phyloP scores from a whole-genome alignment of 2,888 invertebrate species.

The Dicranocentrus wangi region DNA sequence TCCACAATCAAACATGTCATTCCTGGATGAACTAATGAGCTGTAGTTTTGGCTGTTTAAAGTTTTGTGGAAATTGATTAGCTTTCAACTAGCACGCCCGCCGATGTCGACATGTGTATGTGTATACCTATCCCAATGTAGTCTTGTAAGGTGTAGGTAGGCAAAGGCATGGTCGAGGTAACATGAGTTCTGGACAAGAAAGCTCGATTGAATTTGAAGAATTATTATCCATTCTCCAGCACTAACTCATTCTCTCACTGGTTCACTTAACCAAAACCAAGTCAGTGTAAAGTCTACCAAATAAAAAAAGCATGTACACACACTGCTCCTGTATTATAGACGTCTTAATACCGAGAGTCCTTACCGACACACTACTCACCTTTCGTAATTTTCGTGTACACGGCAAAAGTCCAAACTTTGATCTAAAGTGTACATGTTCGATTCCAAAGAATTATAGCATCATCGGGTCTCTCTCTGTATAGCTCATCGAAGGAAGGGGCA shows the following conservation, averaged over 20 bases:
- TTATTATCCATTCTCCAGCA: conserved; percentile 35
- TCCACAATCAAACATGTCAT: not conserved
- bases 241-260: conserved; percentile 36
- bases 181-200: no score
- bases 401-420: not conserved
- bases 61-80: conserved; percentile 42
- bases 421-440: conserved; percentile 7
- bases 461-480: not conserved
- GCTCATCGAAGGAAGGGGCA: not conserved
- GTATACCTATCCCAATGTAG: no score
- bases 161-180: no score
- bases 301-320: not conserved
- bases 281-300: no score
- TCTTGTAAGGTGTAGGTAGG: no score
- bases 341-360: no score
- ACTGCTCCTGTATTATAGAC: not conserved
- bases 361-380: conserved; percentile 3
- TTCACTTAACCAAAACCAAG: conserved; percentile 2
- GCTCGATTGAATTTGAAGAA: conserved; percentile 45
- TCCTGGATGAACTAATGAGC: conserved; percentile 29
- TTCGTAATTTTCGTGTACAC: not conserved
- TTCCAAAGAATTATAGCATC: not conserved
- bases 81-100: not conserved
- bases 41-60: conserved; percentile 27
- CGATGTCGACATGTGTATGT: no score